Evolutionary conservation across 1,140 invertebrate species (phyloP).

Genomic region (Neelides sp.): DNA sequence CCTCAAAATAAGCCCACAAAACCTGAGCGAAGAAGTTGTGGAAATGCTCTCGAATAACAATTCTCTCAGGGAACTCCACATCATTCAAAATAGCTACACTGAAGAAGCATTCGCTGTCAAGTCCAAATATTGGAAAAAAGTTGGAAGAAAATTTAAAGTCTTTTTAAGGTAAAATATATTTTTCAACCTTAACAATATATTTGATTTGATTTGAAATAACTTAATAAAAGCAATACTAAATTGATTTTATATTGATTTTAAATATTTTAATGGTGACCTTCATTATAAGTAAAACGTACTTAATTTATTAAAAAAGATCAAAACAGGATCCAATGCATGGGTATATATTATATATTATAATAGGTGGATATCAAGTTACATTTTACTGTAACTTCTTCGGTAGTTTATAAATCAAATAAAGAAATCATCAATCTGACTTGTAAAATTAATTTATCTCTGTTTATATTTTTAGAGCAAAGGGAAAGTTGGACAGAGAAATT

Average conservation of each 20-base stretch:
- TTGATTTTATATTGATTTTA: no score
- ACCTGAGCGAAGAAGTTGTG: constrained; percentile 61
- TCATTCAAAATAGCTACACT: constrained; percentile 61
- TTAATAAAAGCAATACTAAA: no score
- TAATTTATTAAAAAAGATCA: no score
- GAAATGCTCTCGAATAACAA: constrained; percentile 50
- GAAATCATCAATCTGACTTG: neutral
- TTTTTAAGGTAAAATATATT: constrained; percentile 17
- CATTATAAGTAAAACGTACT: neutral
- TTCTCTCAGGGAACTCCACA: constrained; percentile 54
- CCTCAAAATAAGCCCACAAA: constrained; percentile 52
- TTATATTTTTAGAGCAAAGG: constrained; percentile 28
- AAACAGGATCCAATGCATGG: no score
- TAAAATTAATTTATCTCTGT: neutral
- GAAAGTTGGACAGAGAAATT: constrained; percentile 35
- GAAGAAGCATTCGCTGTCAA: constrained; percentile 37
- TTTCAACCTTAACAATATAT: no score
- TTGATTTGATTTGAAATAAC: constrained; percentile 32
- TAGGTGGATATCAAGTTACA: neutral
- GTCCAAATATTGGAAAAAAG: constrained; percentile 20
- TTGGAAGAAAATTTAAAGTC: constrained; percentile 16
- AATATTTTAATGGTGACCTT: no score
- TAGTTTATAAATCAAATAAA: constrained; percentile 3
- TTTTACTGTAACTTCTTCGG: neutral
- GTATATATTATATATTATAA: neutral